These are phyloP conservation scores for Myxocyprinus asiaticus DNA, from an alignment of 2,113 vertebrate species.

Conservation along the genomic window DNA sequence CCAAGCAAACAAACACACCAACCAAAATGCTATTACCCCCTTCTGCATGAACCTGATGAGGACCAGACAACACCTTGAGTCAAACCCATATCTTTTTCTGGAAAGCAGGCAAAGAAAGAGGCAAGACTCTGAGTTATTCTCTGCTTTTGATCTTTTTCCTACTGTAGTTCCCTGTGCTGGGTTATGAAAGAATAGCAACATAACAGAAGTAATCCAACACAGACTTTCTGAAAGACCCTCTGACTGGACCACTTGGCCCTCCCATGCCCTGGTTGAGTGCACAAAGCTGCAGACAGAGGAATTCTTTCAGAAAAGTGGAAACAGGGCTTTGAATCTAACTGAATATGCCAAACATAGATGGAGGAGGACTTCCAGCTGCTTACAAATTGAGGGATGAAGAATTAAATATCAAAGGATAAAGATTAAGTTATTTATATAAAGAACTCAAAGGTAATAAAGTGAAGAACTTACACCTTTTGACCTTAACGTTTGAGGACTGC, in stretches of 20 bases:
- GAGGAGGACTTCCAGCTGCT: slow-evolving; percentile 58
- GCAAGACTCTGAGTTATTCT: slow-evolving; percentile 53
- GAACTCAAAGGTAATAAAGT: not conserved
- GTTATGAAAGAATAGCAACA: not conserved
- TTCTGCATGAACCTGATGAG: slow-evolving; percentile 19
- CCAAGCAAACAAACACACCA: slow-evolving; percentile 33
- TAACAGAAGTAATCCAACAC: not conserved
- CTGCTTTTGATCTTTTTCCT: slow-evolving; percentile 46
- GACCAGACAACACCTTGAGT: not conserved
- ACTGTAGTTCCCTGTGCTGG: slow-evolving; percentile 28
- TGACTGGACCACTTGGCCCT: not conserved
- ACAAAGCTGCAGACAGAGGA: not conserved
- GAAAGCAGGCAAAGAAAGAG: slow-evolving; percentile 11
- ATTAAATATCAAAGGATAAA: not conserved
- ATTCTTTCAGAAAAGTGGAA: slow-evolving; percentile 18
- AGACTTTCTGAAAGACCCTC: not conserved
- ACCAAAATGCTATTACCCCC: not conserved
- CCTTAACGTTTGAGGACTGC: not conserved
- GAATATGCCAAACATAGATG: slow-evolving; percentile 59
- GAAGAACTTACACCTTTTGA: slow-evolving; percentile 11
- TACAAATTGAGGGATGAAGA: slow-evolving; percentile 16
- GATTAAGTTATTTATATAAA: too few relatives aligned
- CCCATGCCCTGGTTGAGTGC: not conserved
- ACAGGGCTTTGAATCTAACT: slow-evolving; percentile 39
- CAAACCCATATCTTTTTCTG: not conserved